phyloP scores from a whole-genome alignment of 2,797 vertebrate species.

The Florisuga fusca region DNA sequence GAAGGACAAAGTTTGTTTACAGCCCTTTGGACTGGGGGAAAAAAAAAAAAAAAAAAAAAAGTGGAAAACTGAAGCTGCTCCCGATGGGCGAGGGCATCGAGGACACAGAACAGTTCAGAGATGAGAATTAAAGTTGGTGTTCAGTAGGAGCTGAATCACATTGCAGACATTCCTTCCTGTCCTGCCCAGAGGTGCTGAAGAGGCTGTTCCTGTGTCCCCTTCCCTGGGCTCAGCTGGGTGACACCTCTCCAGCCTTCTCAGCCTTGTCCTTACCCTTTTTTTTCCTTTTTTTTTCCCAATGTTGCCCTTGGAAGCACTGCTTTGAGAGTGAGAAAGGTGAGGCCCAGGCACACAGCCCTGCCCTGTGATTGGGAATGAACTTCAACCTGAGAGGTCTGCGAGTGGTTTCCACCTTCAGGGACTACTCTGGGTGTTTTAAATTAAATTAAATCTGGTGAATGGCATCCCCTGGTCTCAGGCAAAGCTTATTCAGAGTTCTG shows the following conservation, averaged over 20 bases:
- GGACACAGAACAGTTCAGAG: neutral
- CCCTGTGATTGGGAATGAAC: neutral
- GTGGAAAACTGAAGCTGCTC: slow-evolving; percentile 21
- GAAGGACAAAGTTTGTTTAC: slow-evolving; percentile 91
- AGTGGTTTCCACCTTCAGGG: fast-evolving
- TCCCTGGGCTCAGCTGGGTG: neutral
- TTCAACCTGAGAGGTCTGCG: neutral
- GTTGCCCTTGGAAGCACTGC: neutral
- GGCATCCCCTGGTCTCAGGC: fast-evolving
- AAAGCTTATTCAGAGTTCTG: neutral
- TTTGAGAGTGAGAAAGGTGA: neutral
- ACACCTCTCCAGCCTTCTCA: neutral
- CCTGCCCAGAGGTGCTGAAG: slow-evolving; percentile 1
- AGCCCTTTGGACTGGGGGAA: slow-evolving; percentile 5
- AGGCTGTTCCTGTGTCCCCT: neutral
- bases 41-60: neutral
- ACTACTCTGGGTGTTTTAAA: neutral
- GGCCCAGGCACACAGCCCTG: too few relatives aligned
- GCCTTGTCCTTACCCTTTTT: neutral
- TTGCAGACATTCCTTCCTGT: slow-evolving; percentile 22
- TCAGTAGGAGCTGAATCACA: neutral
- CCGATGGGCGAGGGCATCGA: neutral
- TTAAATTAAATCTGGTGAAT: neutral
- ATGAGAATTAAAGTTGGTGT: slow-evolving; percentile 44
- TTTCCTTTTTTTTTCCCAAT: neutral